phyloP scores from a whole-genome alignment of 2,113 vertebrate genomes.

The Misgurnus mizolepis region DNA sequence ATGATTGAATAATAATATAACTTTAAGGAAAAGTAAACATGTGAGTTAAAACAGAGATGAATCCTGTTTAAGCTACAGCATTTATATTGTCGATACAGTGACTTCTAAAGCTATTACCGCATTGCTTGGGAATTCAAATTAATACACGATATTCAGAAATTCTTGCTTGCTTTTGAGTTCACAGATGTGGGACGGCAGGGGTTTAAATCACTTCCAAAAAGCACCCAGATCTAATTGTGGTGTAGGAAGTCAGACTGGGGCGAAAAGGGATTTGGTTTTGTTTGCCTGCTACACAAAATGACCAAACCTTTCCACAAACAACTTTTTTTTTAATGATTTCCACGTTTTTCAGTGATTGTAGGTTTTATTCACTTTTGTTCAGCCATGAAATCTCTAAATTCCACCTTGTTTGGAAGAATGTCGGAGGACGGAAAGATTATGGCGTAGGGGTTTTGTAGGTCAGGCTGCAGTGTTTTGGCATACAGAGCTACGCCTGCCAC shows the following conservation, averaged over 20 bases:
- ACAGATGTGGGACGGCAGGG: conserved; percentile 5
- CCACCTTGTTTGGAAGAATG: conserved; percentile 35
- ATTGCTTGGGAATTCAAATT: not conserved
- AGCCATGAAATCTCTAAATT: conserved; percentile 42
- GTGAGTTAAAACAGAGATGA: not conserved
- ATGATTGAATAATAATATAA: not conserved
- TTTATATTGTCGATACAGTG: not conserved
- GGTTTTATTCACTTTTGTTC: conserved; percentile 39
- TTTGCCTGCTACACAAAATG: not conserved
- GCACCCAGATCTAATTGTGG: conserved; percentile 14
- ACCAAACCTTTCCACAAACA: conserved; percentile 16
- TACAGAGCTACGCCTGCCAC: conserved; percentile 17
- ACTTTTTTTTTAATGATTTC: conserved; percentile 2
- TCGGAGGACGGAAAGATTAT: conserved; percentile 34
- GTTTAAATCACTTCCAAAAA: conserved; percentile 4
- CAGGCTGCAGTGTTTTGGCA: conserved; percentile 17
- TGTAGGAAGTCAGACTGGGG: conserved; percentile 15
- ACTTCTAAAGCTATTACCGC: not conserved
- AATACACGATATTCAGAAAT: not conserved
- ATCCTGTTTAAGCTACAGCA: not conserved
- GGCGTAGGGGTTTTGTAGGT: conserved; percentile 45
- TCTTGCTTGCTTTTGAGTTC: conserved; percentile 1
- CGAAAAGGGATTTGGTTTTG: conserved; percentile 37
- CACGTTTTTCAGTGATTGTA: conserved; percentile 21
- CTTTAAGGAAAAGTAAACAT: not conserved